Evolutionary conservation across 1,140 invertebrate species (phyloP).

Genomic region (Lanistes nyassanus): DNA sequence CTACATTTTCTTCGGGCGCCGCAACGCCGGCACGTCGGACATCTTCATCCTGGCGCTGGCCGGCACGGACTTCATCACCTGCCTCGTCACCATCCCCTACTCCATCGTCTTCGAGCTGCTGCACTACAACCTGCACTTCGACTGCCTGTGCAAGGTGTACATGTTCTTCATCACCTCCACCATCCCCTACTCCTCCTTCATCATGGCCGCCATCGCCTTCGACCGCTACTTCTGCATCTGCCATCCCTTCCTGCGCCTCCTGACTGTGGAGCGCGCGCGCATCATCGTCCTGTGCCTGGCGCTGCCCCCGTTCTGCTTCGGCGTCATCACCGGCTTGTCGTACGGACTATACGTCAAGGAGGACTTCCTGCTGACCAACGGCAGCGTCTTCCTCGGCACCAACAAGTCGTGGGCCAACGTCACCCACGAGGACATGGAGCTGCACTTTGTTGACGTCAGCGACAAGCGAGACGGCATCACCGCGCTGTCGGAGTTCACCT

Average conservation of each 20-base stretch:
- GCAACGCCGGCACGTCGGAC: slow-evolving; percentile 47
- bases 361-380: slow-evolving; percentile 3
- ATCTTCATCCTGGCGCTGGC: slow-evolving; percentile 58
- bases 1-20: slow-evolving; percentile 53
- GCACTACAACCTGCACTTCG: slow-evolving; percentile 34
- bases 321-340: slow-evolving; percentile 48
- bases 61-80: slow-evolving; percentile 47
- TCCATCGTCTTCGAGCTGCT: slow-evolving; percentile 46
- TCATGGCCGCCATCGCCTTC: slow-evolving; percentile 58
- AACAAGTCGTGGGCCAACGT: neutral
- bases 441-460: neutral
- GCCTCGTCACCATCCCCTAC: slow-evolving; percentile 47
- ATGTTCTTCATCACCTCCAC: slow-evolving; percentile 54
- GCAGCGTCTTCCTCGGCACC: neutral
- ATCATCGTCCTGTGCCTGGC: slow-evolving; percentile 39
- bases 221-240: slow-evolving; percentile 61
- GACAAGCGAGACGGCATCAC: neutral
- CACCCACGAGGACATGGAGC: neutral
- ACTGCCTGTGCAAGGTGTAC: slow-evolving; percentile 52
- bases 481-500: neutral
- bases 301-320: slow-evolving; percentile 41
- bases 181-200: slow-evolving; percentile 53
- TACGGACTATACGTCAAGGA: slow-evolving; percentile 35
- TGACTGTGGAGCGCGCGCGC: slow-evolving; percentile 48
- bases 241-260: slow-evolving; percentile 48